phyloP scores from a whole-genome alignment of 2,113 vertebrate species.

The Phaethon lepturus region DNA sequence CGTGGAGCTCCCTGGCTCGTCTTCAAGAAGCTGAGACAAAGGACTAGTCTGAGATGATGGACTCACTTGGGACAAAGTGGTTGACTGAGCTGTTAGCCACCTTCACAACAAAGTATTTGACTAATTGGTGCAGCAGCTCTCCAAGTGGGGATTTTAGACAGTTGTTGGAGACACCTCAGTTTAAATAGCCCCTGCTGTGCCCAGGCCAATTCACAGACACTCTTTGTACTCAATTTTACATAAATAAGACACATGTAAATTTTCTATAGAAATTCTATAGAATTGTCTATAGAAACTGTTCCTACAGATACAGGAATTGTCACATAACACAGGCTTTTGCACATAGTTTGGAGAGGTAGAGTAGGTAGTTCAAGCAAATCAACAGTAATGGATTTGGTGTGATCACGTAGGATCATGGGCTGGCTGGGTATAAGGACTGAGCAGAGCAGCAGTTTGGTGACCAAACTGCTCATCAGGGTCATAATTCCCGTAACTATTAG shows the following conservation, averaged over 20 bases:
- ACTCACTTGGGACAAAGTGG: background rate
- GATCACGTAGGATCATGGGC: background rate
- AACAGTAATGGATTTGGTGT: background rate
- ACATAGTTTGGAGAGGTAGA: rapidly evolving
- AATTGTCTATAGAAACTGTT: rapidly evolving
- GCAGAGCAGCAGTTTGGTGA: background rate
- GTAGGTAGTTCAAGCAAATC: rapidly evolving
- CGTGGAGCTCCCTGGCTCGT: background rate
- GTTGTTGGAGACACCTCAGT: rapidly evolving
- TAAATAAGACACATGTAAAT: background rate
- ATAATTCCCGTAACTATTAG: background rate
- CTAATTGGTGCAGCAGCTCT: background rate
- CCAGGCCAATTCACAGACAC: background rate
- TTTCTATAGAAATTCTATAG: too few relatives aligned
- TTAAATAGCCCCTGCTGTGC: background rate
- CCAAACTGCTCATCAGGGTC: background rate
- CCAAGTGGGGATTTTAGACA: background rate
- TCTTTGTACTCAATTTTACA: background rate
- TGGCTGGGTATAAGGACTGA: background rate
- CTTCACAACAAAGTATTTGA: background rate
- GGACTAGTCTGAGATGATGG: background rate
- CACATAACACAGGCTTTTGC: background rate
- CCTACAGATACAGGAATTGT: background rate
- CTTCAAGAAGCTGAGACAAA: background rate
- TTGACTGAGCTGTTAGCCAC: background rate